Evolutionary conservation across 92 coral and sea anemone species (phyloP), one percentile per base, ranked within the genome.

Genomic region (Plumapathes pennacea): DNA sequence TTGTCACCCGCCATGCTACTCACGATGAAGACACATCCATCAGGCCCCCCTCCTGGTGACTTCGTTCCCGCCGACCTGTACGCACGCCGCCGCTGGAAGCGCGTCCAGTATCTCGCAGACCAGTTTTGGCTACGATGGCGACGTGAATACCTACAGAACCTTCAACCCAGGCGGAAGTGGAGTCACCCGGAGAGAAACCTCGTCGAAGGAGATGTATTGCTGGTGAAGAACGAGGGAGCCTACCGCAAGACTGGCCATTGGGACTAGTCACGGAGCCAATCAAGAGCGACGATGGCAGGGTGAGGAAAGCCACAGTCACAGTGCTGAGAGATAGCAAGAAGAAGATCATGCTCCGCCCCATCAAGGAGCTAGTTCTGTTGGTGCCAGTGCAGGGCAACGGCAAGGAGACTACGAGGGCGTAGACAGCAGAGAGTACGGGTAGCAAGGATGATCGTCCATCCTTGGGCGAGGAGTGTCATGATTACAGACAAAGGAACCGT

Each of bases 181-280:
- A 39, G 43, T 19, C 58, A 60, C 13, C 68, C 68, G 14, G 36
- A 41, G 60, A 60, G 68, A 39, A 42, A 60, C 62, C 68, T 41
- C 1, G n/a, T 32, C 19, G 57, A 41, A 60, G 68, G 68, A 15
- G 68, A 60, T n/a, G n/a, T n/a, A n/a, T n/a, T n/a, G n/a, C n/a
- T n/a, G 10, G 46, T 60, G 17, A 55, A 42, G 37, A 63, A 38
- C 61, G 49, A 17, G 71, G 71, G 28, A 41, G 32, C 27, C 32
- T 46, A 31, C 71, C 61, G 19, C 46, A 63, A 14, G 63, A 63
- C 44, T 63, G 71, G 71, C 71, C 71, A 52, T 15, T 63, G 38
- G 71, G 62, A 48, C 71, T 60, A 48, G 71, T 63, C 32, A 27
- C 41, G n/a, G 38, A 63, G 21, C 39, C 71, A 37, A 38, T 63